Evolutionary conservation across 2,797 vertebrate genomes (phyloP).

Genomic region (Petrocephalus schoutedeni): DNA sequence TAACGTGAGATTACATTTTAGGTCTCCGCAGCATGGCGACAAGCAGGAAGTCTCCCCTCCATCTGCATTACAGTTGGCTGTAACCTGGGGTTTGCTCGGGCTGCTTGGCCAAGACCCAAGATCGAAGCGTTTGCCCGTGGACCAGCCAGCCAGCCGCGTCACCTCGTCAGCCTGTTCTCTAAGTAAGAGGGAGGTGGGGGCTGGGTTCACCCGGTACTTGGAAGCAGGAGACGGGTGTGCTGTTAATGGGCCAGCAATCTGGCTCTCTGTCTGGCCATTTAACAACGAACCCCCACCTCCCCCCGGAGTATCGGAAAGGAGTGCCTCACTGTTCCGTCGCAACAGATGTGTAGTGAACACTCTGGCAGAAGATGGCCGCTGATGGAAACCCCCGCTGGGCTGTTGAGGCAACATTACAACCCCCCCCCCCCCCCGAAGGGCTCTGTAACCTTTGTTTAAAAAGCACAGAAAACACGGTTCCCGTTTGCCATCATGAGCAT

Average conservation of each 20-base stretch:
- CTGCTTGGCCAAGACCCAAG: not conserved
- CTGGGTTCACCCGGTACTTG: not conserved
- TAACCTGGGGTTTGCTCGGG: not conserved
- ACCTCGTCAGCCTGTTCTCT: not conserved
- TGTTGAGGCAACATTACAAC: not conserved
- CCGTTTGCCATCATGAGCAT: not conserved
- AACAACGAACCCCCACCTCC: not conserved
- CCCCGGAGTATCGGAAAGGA: not conserved
- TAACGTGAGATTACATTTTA: not conserved
- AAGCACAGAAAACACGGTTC: not conserved
- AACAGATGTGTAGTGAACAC: conserved; percentile 17
- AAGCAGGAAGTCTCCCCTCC: not conserved
- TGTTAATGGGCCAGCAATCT: conserved; percentile 17
- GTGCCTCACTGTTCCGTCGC: not conserved
- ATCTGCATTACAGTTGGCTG: conserved; percentile 3
- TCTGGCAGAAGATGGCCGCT: conserved; percentile 13
- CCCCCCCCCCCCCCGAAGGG: not conserved
- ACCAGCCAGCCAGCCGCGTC: not conserved
- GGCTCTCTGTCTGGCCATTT: conserved; percentile 16
- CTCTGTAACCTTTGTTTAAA: conserved; percentile 14
- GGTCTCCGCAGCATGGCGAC: not conserved
- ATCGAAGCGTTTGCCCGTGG: not conserved
- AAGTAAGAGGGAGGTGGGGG: not conserved
- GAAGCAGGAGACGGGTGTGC: not conserved
- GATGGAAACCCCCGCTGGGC: not conserved